Percentiles rank a stretch among this genome's conserved stretches.
Evolutionary conservation across 2,797 vertebrate genomes (phyloP).

Genomic region (Esox masquinongy): DNA sequence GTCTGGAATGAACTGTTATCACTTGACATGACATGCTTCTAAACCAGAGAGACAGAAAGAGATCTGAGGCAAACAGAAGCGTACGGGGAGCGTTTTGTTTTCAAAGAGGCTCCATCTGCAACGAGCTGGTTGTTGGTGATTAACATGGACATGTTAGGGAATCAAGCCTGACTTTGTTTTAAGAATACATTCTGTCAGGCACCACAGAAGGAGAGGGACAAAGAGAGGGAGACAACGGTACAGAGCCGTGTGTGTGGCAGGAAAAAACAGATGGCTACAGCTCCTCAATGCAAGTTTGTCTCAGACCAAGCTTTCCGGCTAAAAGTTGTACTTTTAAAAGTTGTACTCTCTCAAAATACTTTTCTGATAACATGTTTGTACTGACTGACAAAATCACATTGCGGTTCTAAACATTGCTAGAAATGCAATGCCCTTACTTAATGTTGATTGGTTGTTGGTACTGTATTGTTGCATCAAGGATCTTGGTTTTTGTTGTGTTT

Average conservation of each 20-base stretch:
- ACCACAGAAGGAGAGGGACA: slow-evolving; percentile 30
- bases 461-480: slow-evolving; percentile 15
- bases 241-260: slow-evolving; percentile 36
- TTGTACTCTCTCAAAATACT: slow-evolving; percentile 29
- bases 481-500: slow-evolving; percentile 36
- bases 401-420: slow-evolving; percentile 11
- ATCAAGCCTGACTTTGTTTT: slow-evolving; percentile 50
- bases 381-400: slow-evolving; percentile 15
- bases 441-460: slow-evolving; percentile 16
- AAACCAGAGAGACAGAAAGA: not conserved
- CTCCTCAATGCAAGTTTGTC: slow-evolving; percentile 38
- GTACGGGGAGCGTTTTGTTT: slow-evolving; percentile 52
- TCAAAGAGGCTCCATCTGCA: slow-evolving; percentile 69
- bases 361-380: not conserved
- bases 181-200: slow-evolving; percentile 51
- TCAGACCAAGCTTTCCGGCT: slow-evolving; percentile 23
- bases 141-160: slow-evolving; percentile 58
- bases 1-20: not conserved
- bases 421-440: not conserved
- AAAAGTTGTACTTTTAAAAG: slow-evolving; percentile 25
- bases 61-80: not conserved
- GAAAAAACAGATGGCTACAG: slow-evolving; percentile 62
- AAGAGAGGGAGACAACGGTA: slow-evolving; percentile 36
- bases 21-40: not conserved
- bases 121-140: slow-evolving; percentile 62